A percentile compares a stretch with the other conserved stretches of the same genome.
Conservation (phyloP, 2,797 vertebrate species). For the Gallinago solitaria region DNA sequence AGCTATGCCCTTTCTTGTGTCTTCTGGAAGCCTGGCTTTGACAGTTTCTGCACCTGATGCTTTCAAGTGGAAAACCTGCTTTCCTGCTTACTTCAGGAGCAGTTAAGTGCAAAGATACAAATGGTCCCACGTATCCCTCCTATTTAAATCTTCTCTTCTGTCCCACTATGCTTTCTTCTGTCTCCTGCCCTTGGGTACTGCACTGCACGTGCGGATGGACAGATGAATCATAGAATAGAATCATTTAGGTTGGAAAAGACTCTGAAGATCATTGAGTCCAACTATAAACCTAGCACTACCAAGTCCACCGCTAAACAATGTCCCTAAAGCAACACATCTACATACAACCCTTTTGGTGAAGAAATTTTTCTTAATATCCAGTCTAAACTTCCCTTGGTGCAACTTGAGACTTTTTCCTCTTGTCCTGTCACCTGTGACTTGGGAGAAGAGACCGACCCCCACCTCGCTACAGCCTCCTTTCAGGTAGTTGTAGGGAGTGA, state of each 20-base stretch:
- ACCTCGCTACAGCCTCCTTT: neutral
- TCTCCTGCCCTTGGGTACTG: neutral
- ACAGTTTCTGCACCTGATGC: neutral
- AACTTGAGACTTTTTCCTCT: neutral
- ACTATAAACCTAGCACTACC: neutral
- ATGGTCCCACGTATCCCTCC: neutral
- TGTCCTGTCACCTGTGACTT: neutral
- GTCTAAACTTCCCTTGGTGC: neutral
- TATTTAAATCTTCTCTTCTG: neutral
- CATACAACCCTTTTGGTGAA: neutral
- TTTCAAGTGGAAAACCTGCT: neutral
- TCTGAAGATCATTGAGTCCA: neutral
- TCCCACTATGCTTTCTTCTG: neutral
- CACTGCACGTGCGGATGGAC: neutral
- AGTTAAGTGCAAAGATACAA: neutral
- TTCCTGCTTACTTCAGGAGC: neutral
- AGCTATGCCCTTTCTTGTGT: neutral
- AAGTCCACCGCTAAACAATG: neutral
- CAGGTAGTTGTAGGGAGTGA: neutral
- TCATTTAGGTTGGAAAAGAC: neutral
- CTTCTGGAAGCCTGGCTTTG: neutral
- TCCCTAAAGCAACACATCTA: neutral
- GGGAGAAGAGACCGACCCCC: fast-evolving
- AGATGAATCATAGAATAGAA: neutral
- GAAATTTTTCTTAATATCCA: neutral